A percentile compares a stretch with the other conserved stretches of the same genome.
Conservation (phyloP, 2,888 invertebrate species). For the Stratiomys singularior region DNA sequence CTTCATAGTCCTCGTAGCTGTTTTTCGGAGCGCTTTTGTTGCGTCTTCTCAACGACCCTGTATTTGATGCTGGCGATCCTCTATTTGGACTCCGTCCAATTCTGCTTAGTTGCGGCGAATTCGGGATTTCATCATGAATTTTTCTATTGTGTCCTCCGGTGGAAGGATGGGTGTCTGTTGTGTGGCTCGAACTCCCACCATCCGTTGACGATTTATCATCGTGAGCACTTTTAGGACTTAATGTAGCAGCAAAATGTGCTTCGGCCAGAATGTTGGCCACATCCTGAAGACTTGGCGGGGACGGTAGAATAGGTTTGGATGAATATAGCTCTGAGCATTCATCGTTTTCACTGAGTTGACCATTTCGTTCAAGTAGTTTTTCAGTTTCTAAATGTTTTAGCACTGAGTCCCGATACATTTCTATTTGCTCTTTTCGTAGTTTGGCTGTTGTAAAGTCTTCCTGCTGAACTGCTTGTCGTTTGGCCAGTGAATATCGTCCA, state of each 20-base stretch:
- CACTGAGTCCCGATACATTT: conserved; percentile 81
- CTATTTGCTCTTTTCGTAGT: conserved; percentile 88
- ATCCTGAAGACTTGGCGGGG: conserved; percentile 64
- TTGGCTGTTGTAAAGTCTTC: conserved; percentile 94
- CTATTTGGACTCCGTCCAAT: conserved; percentile 62
- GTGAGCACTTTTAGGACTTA: conserved; percentile 59
- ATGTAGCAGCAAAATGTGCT: conserved; percentile 57
- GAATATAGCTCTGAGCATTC: conserved; percentile 62
- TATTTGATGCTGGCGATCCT: conserved; percentile 69
- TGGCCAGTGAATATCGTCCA: conserved; percentile 90
- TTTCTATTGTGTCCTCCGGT: conserved; percentile 56
- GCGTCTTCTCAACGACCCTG: conserved; percentile 71
- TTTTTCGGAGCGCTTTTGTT: conserved; percentile 75
- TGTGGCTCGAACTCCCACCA: conserved; percentile 55
- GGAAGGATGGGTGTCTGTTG: conserved; percentile 53
- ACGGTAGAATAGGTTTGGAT: conserved; percentile 62
- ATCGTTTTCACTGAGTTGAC: conserved; percentile 68
- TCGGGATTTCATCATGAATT: conserved; percentile 63
- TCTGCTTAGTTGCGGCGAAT: conserved; percentile 60
- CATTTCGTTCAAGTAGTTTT: conserved; percentile 81
- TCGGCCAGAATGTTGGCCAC: conserved; percentile 64
- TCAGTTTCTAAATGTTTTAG: conserved; percentile 80
- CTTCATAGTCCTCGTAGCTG: conserved; percentile 89
- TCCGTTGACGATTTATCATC: conserved; percentile 61
- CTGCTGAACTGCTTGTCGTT: conserved; percentile 88